These are phyloP conservation scores for Lucinisca nassula DNA, from an alignment of 2,888 invertebrate genomes.

Conservation along the genomic window DNA sequence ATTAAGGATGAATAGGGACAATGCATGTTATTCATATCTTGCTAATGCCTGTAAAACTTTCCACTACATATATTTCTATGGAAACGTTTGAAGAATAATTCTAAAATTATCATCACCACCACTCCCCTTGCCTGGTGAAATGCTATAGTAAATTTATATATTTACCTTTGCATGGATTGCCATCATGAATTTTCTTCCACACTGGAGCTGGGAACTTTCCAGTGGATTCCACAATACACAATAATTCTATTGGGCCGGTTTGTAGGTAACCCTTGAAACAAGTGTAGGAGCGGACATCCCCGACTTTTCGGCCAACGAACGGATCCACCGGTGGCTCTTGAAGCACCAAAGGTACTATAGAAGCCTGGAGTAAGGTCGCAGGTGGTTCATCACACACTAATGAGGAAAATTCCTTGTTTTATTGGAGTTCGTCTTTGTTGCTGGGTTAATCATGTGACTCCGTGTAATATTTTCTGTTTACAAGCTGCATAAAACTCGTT, in stretches of 20 bases:
- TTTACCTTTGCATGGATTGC: slow-evolving; percentile 59
- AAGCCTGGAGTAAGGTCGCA: neutral
- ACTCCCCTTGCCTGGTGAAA: too few relatives aligned
- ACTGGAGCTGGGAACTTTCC: neutral
- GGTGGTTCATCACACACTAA: slow-evolving; percentile 36
- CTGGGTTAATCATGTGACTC: too few relatives aligned
- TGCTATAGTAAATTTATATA: too few relatives aligned
- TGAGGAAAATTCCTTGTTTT: neutral
- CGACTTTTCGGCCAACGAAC: neutral
- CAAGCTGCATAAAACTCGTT: too few relatives aligned
- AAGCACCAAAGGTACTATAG: neutral
- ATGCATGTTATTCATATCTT: too few relatives aligned
- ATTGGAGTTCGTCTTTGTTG: neutral
- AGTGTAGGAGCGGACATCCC: slow-evolving; percentile 27
- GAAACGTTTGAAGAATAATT: too few relatives aligned
- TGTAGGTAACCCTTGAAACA: slow-evolving; percentile 43
- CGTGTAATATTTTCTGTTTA: too few relatives aligned
- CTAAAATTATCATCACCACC: too few relatives aligned
- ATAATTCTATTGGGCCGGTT: slow-evolving; percentile 33
- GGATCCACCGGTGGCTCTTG: neutral
- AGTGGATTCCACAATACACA: neutral
- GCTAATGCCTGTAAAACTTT: too few relatives aligned
- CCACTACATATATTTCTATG: too few relatives aligned
- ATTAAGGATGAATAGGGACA: too few relatives aligned
- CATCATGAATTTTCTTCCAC: neutral